Percentiles rank a stretch among this genome's conserved stretches.
phyloP scores from a whole-genome alignment of 2,113 vertebrate species.

The Chaetodon auriga region DNA sequence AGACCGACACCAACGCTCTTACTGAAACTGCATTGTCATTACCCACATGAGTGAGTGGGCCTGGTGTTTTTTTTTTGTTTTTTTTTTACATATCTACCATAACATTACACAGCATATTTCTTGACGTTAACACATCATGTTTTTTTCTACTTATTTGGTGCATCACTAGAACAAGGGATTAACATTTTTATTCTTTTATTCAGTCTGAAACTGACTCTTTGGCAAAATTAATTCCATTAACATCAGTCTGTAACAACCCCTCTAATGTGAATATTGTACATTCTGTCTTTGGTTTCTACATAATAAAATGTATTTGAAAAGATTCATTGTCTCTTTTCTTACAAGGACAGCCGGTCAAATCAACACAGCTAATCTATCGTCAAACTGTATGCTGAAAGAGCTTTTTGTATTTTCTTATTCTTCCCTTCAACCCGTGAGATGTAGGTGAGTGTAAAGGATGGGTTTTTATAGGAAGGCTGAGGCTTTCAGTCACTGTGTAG shows the following conservation, averaged over 20 bases:
- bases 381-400: neutral
- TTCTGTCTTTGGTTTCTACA: constrained; percentile 68
- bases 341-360: neutral
- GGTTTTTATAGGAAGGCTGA: constrained; percentile 2
- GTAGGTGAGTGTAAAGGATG: neutral
- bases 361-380: neutral
- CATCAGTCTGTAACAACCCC: constrained; percentile 43
- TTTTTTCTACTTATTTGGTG: constrained; percentile 40
- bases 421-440: neutral
- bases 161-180: constrained; percentile 35
- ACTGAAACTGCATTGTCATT: constrained; percentile 49
- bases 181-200: constrained; percentile 34
- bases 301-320: constrained; percentile 77
- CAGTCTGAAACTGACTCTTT: constrained; percentile 28
- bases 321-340: neutral
- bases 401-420: neutral
- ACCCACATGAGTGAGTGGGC: constrained; percentile 52
- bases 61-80: constrained; percentile 22
- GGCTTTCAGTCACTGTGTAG: constrained; percentile 13
- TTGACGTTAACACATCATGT: constrained; percentile 40
- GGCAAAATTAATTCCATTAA: constrained; percentile 21
- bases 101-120: constrained; percentile 41
- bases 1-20: constrained; percentile 35
- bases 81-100: constrained; percentile 21
- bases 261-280: constrained; percentile 62